Evolutionary conservation across 2,888 invertebrate genomes (phyloP), one percentile per base, ranked within the genome.

Genomic region (Meloe dianella): DNA sequence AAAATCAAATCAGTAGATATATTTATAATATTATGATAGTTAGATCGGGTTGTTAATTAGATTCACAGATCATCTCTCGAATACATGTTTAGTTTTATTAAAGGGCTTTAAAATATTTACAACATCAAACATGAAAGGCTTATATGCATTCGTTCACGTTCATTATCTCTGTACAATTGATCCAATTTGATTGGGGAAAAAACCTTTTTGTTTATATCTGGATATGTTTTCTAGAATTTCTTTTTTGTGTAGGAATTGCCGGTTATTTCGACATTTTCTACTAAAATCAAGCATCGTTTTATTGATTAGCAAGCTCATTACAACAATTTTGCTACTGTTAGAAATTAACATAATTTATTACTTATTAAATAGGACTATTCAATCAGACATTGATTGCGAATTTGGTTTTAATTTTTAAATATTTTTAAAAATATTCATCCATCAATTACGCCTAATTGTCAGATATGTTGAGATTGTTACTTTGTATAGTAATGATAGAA

Each of bases 61-160:
- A 73, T 72, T 68, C 72, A 74, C 74, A 74, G 75, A 77, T 74
- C 69, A 70, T 63, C 65, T 69, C 57, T 64, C 69, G 69, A 57
- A 67, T 66, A 66, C 47, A 61, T 56, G 62, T 65, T 57, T 70
- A 73, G 70, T 76, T 76, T 74, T 75, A 75, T 76, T 74, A 75
- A 67, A 66, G 71, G 72, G 67, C 67, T 73, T 71, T 51, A 51
- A 74, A 74, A 73, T 71, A 72, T 51, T 51, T 73, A 73, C 72
- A 71, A 72, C 5, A 51, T 71, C 71, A 65, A 68, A 65, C 67
- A 62, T 60, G 58, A 61, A 69, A 69, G 62, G 67, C n/a, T 66
- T 67, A 54, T 32, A 66, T 67, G 71, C 71, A 71, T 73, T 69
- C 54, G 63, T 20, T 51, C 27, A 65, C 57, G 57, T 58, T 68